Conservation (phyloP, 2,113 vertebrate species). For the Rhombomys opimus region DNA sequence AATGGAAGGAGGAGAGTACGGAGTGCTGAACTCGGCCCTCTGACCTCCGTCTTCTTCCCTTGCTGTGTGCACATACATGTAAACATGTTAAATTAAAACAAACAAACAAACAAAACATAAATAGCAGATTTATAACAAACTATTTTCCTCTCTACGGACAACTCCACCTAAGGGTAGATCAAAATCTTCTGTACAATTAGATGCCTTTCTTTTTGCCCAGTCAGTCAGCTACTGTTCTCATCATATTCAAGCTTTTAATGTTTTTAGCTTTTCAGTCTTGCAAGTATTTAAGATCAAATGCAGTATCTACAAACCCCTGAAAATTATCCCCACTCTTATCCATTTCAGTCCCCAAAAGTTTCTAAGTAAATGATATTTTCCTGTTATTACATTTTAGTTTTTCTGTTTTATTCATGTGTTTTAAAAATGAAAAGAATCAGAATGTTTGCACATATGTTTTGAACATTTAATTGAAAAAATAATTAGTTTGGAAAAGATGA, state of each 20-base stretch:
- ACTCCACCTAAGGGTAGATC: fast-evolving
- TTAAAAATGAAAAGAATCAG: not conserved
- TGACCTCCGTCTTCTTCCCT: not conserved
- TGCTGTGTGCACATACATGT: not conserved
- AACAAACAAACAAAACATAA: not conserved
- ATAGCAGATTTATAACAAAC: not conserved
- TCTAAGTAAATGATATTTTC: not conserved
- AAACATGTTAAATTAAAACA: not conserved
- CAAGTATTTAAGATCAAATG: not conserved
- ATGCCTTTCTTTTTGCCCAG: fast-evolving
- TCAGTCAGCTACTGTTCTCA: fast-evolving
- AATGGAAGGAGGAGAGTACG: not conserved
- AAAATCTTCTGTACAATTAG: not conserved
- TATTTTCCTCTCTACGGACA: not conserved
- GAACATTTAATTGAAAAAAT: not conserved
- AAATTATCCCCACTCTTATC: not conserved
- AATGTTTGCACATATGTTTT: not conserved
- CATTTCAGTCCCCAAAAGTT: not conserved
- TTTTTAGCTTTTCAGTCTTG: not conserved
- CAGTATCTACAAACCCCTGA: not conserved
- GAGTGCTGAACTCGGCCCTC: not conserved
- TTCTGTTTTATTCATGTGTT: not conserved
- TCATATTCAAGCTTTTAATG: not conserved
- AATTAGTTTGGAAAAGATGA: not conserved
- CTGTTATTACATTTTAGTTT: not conserved